Base-by-base conservation (phyloP, 30 jellyfish, hydroid and myxozoan species). In the Pseudorhiza aurosa region DNA sequence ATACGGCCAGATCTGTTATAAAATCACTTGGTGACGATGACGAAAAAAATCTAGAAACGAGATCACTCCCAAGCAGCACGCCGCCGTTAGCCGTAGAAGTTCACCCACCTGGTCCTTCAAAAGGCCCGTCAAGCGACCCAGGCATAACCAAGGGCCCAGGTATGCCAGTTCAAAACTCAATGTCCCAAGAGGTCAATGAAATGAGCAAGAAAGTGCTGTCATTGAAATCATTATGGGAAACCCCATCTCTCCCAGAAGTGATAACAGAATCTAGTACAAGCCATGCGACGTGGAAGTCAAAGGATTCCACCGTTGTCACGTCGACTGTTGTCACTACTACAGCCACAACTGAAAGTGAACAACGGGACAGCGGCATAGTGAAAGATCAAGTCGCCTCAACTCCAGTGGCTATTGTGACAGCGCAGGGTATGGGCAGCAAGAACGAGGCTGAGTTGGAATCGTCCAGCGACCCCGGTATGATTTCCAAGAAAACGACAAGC, bases 101-200 rank as follows among this genome's bases (percentile, higher is more conserved):
- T 24, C 98, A 96, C 27, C 96, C 93, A 35, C 98, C 98, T 22
- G 78, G 92, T 27, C 75, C 92, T 15, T 53, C 67, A 15, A 85
- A 79, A 15, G 98, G 98, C 5, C 98, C 98, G 4, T 92, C 98
- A 4, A 92, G 98, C 80, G 98, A 92, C 68, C 98, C 98, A 24
- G 98, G 98, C 24, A 53, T 46, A 46, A 27, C 67, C 36, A 87
- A 81, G 35, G 88, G 86, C 22, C 90, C 96, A 2, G 65, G 76
- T 12, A 42, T 60, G 49, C 36, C 88, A 0, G 86, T 47, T n/a
- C 95, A 95, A 0, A 77, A 65, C 58, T 62, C 88, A 15, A 77
- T 92, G 89, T 75, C 95, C 25, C 98, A 92, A 55, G 98, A 92
- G 42, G 83, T 85, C 50, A 91, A 40, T 36, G 96, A 92, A 25